phyloP scores from a whole-genome alignment of 2,113 vertebrate genomes.

The Irena cyanogastra region DNA sequence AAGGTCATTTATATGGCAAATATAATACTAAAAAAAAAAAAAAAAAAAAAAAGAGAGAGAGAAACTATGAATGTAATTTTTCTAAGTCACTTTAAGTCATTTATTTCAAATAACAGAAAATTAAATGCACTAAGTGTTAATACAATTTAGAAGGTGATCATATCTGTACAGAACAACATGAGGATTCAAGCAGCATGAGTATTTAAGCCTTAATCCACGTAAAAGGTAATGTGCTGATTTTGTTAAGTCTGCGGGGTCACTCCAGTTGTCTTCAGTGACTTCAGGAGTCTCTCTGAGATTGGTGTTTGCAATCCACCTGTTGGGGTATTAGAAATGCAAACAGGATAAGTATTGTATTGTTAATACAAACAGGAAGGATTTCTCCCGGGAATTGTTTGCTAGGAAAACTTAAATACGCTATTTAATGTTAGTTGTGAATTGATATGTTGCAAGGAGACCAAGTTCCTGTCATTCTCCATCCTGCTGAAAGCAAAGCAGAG shows the following conservation, averaged over 20 bases:
- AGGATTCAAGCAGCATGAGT: not conserved
- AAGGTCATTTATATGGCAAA: not conserved
- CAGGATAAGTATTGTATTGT: no score
- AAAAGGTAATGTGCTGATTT: not conserved
- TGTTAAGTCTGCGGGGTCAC: not conserved
- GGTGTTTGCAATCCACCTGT: not conserved
- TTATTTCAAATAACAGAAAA: not conserved
- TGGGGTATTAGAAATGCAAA: not conserved
- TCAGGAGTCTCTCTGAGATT: not conserved
- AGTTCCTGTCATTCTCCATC: not conserved
- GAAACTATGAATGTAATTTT: not conserved
- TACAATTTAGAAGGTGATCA: not conserved
- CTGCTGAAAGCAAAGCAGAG: not conserved
- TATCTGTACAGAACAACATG: not conserved
- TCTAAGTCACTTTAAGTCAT: not conserved
- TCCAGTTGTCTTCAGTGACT: not conserved
- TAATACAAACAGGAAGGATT: not conserved
- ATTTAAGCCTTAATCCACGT: not conserved
- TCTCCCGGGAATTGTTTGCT: not conserved
- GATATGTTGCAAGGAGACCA: not conserved
- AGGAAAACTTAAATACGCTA: not conserved
- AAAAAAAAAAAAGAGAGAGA: not conserved
- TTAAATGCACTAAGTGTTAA: not conserved
- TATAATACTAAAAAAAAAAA: no score
- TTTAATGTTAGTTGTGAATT: not conserved